Evolutionary conservation across 2,797 vertebrate species (phyloP), one percentile per base, ranked within the genome.

Genomic region (Monodelphis domestica): DNA sequence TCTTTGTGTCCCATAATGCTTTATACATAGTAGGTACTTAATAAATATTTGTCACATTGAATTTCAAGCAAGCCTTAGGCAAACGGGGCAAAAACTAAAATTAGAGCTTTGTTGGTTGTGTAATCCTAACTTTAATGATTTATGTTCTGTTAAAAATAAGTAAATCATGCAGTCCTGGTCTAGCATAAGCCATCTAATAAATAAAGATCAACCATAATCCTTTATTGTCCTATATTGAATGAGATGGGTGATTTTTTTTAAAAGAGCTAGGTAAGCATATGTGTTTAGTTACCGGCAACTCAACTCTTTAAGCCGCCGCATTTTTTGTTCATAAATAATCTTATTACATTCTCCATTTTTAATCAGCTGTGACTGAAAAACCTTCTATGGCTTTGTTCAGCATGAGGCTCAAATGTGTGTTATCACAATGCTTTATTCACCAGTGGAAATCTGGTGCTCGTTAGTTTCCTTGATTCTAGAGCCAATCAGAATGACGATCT

Each of bases 271-370:
- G 54, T 52, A 55, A n/a, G 89, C 59, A 54, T 30, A 12, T 88
- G 9, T 51, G 26, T 84, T 93, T 45, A 45, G 87, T 89, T 90
- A 56, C 90, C 54, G 50, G 55, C 24, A 94, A 53, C 50, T 88
- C n/a, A 88, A 10, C n/a, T 90, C 57, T 53, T 90, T 52, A 24
- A n/a, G 55, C 51, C 55, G 30, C 91, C 70, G 45, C 54, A 26
- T 63, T 87, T 91, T 92, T 28, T n/a, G 88, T 45, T 78, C 94
- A 78, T 93, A 90, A 91, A 56, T 88, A 56, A 12, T 29, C 56
- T 63, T 12, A 93, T 91, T 87, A 87, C 59, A 88, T 57, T 89
- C 59, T 78, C 59, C 55, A 45, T 55, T 95, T 91, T 93, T 90
- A 94, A 95, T 89, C 54, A 89, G 57, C 54, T 90, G 17, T 54